Percentiles rank a stretch among this genome's conserved stretches.
These are phyloP conservation scores for Trichogramma pretiosum DNA, from an alignment of 1,140 invertebrate species.

Conservation along the genomic window DNA sequence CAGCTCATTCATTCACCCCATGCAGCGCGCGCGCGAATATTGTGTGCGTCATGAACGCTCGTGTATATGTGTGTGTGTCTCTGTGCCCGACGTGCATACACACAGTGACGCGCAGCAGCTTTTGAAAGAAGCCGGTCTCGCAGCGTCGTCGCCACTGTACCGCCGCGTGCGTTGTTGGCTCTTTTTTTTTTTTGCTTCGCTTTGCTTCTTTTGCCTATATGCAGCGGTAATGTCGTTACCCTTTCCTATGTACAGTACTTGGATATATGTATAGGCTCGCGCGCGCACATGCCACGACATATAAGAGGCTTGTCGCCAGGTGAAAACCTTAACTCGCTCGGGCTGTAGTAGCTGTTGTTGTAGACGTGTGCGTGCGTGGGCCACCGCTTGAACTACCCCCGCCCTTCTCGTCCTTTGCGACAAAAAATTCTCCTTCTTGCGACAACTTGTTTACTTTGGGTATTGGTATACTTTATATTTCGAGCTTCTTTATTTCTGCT, in stretches of 20 bases:
- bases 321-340: constrained; percentile 9
- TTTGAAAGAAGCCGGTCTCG: constrained; percentile 19
- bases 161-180: constrained; percentile 1
- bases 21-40: not conserved
- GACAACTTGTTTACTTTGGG: too few relatives aligned
- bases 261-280: not conserved
- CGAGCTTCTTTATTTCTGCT: too few relatives aligned
- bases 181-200: not conserved
- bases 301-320: constrained; percentile 16
- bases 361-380: not conserved
- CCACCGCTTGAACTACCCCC: too few relatives aligned
- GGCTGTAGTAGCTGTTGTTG: too few relatives aligned
- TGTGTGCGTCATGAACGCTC: not conserved
- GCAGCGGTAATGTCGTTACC: constrained; percentile 1
- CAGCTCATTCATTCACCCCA: too few relatives aligned
- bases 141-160: constrained; percentile 1
- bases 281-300: not conserved
- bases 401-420: too few relatives aligned
- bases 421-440: too few relatives aligned
- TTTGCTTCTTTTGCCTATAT: not conserved
- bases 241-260: too few relatives aligned
- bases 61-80: not conserved
- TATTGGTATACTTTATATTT: too few relatives aligned
- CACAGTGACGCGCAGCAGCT: constrained; percentile 6
- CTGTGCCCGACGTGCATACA: not conserved